phyloP scores from a whole-genome alignment of 2,797 vertebrate genomes.

The Semotilus atromaculatus region DNA sequence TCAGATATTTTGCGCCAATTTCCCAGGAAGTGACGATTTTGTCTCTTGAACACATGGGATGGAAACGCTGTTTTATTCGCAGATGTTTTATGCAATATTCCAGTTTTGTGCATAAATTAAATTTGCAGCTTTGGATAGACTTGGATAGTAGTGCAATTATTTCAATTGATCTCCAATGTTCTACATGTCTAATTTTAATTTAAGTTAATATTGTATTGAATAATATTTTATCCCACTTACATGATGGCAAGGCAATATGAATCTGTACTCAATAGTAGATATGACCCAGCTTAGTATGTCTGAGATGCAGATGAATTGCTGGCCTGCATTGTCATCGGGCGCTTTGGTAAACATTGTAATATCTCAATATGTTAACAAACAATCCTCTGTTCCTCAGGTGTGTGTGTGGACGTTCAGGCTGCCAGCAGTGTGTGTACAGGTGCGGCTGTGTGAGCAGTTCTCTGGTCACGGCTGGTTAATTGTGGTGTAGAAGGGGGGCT shows the following conservation, averaged over 20 bases:
- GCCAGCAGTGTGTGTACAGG: slow-evolving; percentile 67
- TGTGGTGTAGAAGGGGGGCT: slow-evolving; percentile 49
- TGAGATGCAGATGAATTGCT: background rate
- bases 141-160: background rate
- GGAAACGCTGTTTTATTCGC: too few relatives aligned
- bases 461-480: slow-evolving; percentile 60
- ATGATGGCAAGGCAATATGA: background rate
- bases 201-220: background rate
- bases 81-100: too few relatives aligned
- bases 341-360: slow-evolving; percentile 75
- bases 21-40: too few relatives aligned
- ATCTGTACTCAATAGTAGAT: background rate
- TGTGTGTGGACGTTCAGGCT: slow-evolving; percentile 66
- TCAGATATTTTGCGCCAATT: too few relatives aligned
- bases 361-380: slow-evolving; percentile 71
- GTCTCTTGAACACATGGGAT: too few relatives aligned
- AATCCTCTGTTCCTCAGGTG: slow-evolving; percentile 74
- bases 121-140: background rate
- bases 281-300: background rate
- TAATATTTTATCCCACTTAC: background rate
- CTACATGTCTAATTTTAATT: background rate
- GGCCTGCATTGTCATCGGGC: slow-evolving; percentile 10
- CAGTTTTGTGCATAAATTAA: too few relatives aligned
- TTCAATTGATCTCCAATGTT: background rate
- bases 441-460: slow-evolving; percentile 66